Base-by-base conservation (phyloP, 2,113 vertebrate genomes). In the Himantopus leucocephalus region DNA sequence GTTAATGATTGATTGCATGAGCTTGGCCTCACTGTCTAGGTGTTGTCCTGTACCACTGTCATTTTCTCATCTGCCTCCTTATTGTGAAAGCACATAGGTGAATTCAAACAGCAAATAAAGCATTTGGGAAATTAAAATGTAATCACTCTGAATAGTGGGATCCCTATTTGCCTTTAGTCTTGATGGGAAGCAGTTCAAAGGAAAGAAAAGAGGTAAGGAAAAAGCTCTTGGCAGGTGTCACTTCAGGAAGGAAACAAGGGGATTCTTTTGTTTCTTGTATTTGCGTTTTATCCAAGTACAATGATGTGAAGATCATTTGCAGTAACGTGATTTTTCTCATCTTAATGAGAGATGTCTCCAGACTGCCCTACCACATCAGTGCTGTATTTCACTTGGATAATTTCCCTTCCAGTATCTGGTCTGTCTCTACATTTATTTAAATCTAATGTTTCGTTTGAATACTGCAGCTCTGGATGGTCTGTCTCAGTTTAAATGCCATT, bases 401-500 rank as follows among this genome's bases (percentile, higher is more conserved):
- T 96, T 96, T 88, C 19, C 37, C 71, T 95, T 79, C 24, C 84
- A 91, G 39, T 60, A 6, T 50, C 94, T 91, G 82, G 30, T 92
- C 85, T 87, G 35, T 79, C 73, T 88, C 63, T 62, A 14, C 50
- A 9, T 89, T 96, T 92, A 24, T 95, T 95, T 89, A 91, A 95
- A 91, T 83, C 55, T 80, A 88, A 80, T 47, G 56, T 95, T 90
- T 39, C 2, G 3, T 92, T 94, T 81, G 66, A 95, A 72, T 72
- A 48, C 29, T 80, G 76, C 85, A 73, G 70, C 34, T 89, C 78
- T 55, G 48, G 73, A 56, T 91, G 66, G 93, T 97, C 77, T 88
- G 14, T 41, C 68, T 80, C 85, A 71, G 67, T 88, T 92, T 96
- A 92, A 97, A 92, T 96, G 84, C 83, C 96, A 90, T 63, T 91